Conservation (phyloP, 2,888 invertebrate species). For the Nephrocerus scutellatus region DNA sequence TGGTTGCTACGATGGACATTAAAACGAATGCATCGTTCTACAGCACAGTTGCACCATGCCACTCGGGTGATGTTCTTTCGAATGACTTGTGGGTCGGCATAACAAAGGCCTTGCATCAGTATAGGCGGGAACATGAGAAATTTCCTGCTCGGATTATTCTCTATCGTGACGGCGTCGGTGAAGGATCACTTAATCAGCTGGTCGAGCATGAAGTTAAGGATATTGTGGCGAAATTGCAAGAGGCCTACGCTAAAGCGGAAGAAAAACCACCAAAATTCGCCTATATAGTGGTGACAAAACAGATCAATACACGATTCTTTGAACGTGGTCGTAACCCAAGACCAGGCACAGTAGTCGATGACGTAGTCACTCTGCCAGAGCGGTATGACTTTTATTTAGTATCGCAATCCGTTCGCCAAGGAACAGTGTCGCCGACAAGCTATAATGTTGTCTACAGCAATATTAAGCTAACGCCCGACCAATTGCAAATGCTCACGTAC, state of each 20-base stretch:
- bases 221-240: slow-evolving; percentile 53
- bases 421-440: slow-evolving; percentile 83
- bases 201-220: slow-evolving; percentile 66
- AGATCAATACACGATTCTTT: slow-evolving; percentile 75
- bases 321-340: slow-evolving; percentile 57
- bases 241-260: slow-evolving; percentile 51
- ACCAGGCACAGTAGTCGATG: slow-evolving; percentile 85
- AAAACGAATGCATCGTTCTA: slow-evolving; percentile 59
- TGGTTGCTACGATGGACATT: slow-evolving; percentile 67
- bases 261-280: slow-evolving; percentile 52
- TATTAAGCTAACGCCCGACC: slow-evolving; percentile 62
- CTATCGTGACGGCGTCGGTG: slow-evolving; percentile 90
- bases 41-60: slow-evolving; percentile 66
- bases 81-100: slow-evolving; percentile 64
- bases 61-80: slow-evolving; percentile 66
- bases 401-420: slow-evolving; percentile 78
- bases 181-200: slow-evolving; percentile 78
- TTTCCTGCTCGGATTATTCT: slow-evolving; percentile 70
- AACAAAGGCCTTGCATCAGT: slow-evolving; percentile 41
- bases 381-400: slow-evolving; percentile 86
- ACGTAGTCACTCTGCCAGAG: slow-evolving; percentile 72
- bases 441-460: slow-evolving; percentile 81
- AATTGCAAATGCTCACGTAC: slow-evolving; percentile 76
- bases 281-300: slow-evolving; percentile 82
- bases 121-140: slow-evolving; percentile 34